Evolutionary conservation across 2,888 invertebrate species (phyloP), one percentile per base, ranked within the genome.

Genomic region (Andrena dorsata): DNA sequence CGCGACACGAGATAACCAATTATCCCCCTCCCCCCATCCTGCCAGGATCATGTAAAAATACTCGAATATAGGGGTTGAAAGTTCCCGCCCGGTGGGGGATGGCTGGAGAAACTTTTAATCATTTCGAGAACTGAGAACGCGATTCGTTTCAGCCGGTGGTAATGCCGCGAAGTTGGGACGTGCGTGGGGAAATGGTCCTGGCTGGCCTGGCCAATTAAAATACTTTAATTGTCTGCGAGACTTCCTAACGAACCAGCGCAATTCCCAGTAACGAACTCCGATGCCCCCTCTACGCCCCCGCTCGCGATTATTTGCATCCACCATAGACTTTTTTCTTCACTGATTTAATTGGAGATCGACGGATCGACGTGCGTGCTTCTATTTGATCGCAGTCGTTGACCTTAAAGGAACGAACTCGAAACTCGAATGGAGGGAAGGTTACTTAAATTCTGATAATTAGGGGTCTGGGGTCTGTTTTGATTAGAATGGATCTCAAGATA

Each of bases 241-340:
- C 66, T 76, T 78, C 79, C 51, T 76, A 84, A 83, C 77, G 78
- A 85, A 86, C 79, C 73, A 72, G 73, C 70, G 84, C 79, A 79
- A 80, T 84, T 86, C 72, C 83, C 80, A 56, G 73, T 84, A 84
- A 86, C 86, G 84, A 86, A 86, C 84, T 80, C 81, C 70, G 69
- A 1, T 26, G 10, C 56, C 56, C 53, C 53, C 23, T 26, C 53
- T 56, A 41, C 41, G 41, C 41, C 13, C 41, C 16, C 41, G 4
- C 16, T 49, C 4, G 30, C 70, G 70, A 70, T 74, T 74, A 81
- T 83, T 83, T 74, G 71, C 75, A 68, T 69, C 68, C 51, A 23
- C 35, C 26, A 10, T 4, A 35, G 28, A 23, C 65, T 51, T 20
- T 49, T 56, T 23, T 63, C 35, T 51, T 60, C 51, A 64, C 63